Percentiles rank a stretch among this genome's conserved stretches.
phyloP scores from a whole-genome alignment of 2,888 invertebrate species.

The Torymus aiolomorphi region DNA sequence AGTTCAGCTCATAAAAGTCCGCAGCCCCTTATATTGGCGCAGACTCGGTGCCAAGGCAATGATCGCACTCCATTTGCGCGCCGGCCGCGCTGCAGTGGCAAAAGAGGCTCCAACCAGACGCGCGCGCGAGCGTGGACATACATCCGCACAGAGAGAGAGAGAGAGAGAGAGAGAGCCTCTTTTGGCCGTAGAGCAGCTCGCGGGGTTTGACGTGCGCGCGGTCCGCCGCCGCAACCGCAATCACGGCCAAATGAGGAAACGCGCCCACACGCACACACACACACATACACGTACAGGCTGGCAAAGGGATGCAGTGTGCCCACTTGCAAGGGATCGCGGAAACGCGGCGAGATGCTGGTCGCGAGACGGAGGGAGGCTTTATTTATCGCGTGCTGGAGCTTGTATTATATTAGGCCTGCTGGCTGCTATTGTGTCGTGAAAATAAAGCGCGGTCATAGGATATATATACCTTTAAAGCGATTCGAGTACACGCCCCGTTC shows the following conservation, averaged over 20 bases:
- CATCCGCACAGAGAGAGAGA: no score
- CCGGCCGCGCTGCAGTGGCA: neutral
- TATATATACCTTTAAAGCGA: no score
- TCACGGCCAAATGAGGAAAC: conserved; percentile 31
- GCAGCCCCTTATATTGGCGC: neutral
- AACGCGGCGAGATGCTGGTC: neutral
- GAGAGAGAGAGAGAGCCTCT: no score
- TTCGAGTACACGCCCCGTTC: no score
- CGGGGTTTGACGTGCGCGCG: conserved; percentile 30
- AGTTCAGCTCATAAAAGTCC: neutral
- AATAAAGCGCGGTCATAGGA: no score
- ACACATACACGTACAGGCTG: neutral
- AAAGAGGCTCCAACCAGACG: neutral
- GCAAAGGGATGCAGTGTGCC: no score
- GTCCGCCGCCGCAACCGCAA: conserved; percentile 39
- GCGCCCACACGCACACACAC: neutral
- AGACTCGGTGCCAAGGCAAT: neutral
- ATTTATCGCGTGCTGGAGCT: no score
- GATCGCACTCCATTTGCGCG: neutral
- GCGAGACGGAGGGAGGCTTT: no score
- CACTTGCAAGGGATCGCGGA: neutral
- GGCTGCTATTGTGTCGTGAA: no score
- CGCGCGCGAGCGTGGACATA: no score
- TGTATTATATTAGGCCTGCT: no score
- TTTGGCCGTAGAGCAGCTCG: neutral